A percentile compares a stretch with the other conserved stretches of the same genome.
Evolutionary conservation across 2,113 vertebrate genomes (phyloP).

Genomic region (Dasyprocta punctata): DNA sequence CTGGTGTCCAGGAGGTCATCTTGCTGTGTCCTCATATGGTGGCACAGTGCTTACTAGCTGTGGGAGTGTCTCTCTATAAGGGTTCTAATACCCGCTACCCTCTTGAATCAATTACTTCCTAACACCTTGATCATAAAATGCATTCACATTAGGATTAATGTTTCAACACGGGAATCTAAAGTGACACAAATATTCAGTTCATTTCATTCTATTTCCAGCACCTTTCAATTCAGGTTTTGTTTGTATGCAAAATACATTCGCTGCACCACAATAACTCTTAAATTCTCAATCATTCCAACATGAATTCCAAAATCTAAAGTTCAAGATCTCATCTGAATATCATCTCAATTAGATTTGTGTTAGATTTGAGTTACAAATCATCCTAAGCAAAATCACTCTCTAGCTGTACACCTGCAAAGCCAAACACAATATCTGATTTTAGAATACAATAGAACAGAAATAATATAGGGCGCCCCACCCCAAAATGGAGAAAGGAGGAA

Average conservation of each 20-base stretch:
- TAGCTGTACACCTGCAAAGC: not conserved
- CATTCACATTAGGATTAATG: not conserved
- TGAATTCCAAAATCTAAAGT: not conserved
- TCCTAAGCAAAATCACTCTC: not conserved
- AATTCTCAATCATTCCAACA: not conserved
- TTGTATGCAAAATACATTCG: not conserved
- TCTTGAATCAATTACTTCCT: not conserved
- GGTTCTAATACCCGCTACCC: accelerated
- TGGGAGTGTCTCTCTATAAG: too few relatives aligned
- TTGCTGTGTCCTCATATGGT: too few relatives aligned
- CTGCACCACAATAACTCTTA: not conserved
- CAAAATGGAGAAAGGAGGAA: not conserved
- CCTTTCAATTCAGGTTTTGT: not conserved
- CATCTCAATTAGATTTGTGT: not conserved
- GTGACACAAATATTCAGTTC: not conserved
- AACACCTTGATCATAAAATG: not conserved
- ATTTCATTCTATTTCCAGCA: not conserved
- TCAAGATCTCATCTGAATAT: not conserved
- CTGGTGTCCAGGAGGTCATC: accelerated
- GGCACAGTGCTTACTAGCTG: not conserved
- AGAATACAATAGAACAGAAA: not conserved
- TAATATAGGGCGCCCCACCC: not conserved
- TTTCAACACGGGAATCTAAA: not conserved
- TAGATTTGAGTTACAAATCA: not conserved
- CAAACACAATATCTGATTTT: not conserved